Conservation (phyloP, 2,113 vertebrate genomes). For the Neolamprologus devosi region DNA sequence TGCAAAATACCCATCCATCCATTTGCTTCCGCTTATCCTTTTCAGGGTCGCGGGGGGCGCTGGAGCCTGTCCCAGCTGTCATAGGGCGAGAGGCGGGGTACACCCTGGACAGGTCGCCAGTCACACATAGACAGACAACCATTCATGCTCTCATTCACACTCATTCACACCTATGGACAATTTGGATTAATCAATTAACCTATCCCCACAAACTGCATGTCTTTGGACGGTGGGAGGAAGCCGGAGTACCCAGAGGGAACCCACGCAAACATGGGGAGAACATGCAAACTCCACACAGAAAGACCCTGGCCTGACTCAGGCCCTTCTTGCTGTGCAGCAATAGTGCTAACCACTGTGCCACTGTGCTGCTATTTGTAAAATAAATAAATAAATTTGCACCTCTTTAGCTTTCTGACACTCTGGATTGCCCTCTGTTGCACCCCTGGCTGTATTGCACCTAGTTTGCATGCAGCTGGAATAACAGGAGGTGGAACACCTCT, state of each 20-base stretch:
- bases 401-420: not conserved
- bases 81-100: not conserved
- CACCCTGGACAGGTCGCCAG: not conserved
- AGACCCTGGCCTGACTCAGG: not conserved
- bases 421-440: not conserved
- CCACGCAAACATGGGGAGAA: not conserved
- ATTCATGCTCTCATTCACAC: not conserved
- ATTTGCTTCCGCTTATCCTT: not conserved
- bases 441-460: not conserved
- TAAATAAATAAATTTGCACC: not conserved
- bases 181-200: not conserved
- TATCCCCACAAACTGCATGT: not conserved
- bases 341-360: not conserved
- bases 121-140: not conserved
- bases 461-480: not conserved
- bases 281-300: not conserved
- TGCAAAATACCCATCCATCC: not conserved
- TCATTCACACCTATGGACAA: not conserved
- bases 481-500: not conserved
- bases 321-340: not conserved
- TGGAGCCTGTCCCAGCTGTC: not conserved
- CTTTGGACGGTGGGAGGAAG: not conserved
- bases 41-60: not conserved
- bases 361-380: not conserved
- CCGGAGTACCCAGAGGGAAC: not conserved